A percentile compares a stretch with the other conserved stretches of the same genome.
Conservation (phyloP, 2,888 invertebrate genomes). For the Scelioninae gen. 1 region DNA sequence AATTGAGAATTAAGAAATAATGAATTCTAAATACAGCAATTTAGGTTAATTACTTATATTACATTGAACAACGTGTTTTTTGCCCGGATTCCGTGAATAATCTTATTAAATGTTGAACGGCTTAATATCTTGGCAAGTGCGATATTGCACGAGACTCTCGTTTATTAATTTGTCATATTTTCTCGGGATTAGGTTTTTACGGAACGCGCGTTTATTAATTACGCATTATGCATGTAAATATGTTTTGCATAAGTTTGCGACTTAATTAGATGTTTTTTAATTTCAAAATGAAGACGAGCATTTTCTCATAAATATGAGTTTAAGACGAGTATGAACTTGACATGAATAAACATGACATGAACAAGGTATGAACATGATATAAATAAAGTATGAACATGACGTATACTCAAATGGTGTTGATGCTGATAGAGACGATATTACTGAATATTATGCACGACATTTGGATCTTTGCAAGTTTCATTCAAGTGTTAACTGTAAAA, state of each 20-base stretch:
- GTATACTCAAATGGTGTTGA: constrained; percentile 49
- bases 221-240: constrained; percentile 19
- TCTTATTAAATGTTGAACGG: constrained; percentile 32
- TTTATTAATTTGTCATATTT: constrained; percentile 39
- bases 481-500: constrained; percentile 39
- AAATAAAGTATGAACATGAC: constrained; percentile 64
- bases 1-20: neutral
- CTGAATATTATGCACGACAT: constrained; percentile 36
- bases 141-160: constrained; percentile 7
- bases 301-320: constrained; percentile 53
- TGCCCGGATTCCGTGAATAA: constrained; percentile 5
- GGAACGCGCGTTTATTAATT: constrained; percentile 8
- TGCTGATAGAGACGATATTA: constrained; percentile 55
- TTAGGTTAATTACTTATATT: neutral
- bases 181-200: constrained; percentile 32
- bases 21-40: constrained; percentile 23
- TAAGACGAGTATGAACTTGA: constrained; percentile 50
- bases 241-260: constrained; percentile 31
- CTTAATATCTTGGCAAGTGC: constrained; percentile 11
- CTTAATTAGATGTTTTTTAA: constrained; percentile 46
- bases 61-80: neutral
- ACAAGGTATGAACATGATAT: constrained; percentile 54
- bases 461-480: constrained; percentile 25
- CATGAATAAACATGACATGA: constrained; percentile 64
- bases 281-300: constrained; percentile 29